Evolutionary conservation across 2,888 invertebrate species (phyloP).

Genomic region (Tenthredo mesomela): DNA sequence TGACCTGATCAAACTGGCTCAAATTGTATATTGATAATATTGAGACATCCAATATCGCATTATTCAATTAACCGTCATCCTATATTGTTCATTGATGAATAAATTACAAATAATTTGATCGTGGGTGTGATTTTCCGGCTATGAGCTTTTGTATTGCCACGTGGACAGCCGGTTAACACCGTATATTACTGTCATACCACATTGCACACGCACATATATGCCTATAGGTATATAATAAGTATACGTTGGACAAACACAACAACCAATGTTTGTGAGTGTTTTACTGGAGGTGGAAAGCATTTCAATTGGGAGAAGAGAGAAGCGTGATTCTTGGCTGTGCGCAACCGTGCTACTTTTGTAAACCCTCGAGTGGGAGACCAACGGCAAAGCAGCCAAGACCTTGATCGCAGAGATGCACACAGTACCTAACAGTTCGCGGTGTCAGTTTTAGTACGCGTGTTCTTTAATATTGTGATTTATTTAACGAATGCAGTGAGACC

Average conservation of each 20-base stretch:
- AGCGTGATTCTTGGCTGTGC: conserved; percentile 30
- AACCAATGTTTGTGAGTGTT: background rate
- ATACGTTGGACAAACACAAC: background rate
- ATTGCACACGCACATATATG: background rate
- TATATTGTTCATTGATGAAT: background rate
- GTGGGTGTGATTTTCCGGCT: background rate
- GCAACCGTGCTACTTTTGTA: conserved; percentile 20
- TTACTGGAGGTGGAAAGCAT: conserved; percentile 43
- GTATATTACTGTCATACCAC: background rate
- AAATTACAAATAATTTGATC: background rate
- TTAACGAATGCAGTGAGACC: background rate
- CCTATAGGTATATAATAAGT: background rate
- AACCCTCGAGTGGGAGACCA: conserved; percentile 18
- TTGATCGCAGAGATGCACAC: conserved; percentile 12
- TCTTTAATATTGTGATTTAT: background rate
- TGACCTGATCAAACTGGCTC: background rate
- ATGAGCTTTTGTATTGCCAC: background rate
- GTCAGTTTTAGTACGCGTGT: background rate
- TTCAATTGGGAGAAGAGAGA: conserved; percentile 34
- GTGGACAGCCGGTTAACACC: background rate
- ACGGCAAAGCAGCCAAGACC: conserved; percentile 1
- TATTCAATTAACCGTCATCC: background rate
- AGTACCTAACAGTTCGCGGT: conserved; percentile 18
- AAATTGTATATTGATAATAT: background rate
- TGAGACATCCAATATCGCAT: background rate